Percentiles rank a stretch among this genome's conserved stretches.
These are phyloP conservation scores for Alexandromys fortis DNA, from an alignment of 2,113 vertebrate species.

Conservation along the genomic window DNA sequence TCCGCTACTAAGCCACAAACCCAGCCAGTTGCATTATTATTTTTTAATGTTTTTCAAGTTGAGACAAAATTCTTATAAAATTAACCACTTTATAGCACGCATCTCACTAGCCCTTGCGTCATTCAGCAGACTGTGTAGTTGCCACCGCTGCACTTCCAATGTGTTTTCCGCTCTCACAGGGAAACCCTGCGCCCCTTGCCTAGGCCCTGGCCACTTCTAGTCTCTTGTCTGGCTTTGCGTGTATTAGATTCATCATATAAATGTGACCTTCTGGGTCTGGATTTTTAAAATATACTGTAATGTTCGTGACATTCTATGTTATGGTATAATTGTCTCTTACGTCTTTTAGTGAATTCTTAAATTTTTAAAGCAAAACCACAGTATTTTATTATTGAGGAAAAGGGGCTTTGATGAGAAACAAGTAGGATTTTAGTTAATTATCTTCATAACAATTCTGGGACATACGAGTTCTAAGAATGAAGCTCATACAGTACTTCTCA, in stretches of 20 bases:
- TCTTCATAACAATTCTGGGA: not conserved
- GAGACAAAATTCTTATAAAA: not conserved
- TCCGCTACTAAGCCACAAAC: not conserved
- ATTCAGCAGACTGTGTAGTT: not conserved
- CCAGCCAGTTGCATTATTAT: not conserved
- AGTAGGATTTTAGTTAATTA: slow-evolving; percentile 23
- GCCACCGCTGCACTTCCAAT: not conserved
- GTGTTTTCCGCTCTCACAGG: not conserved
- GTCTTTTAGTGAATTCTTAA: not conserved
- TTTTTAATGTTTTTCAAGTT: slow-evolving; percentile 44
- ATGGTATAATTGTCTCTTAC: not conserved
- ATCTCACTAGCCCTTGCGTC: not conserved
- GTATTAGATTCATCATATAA: not conserved
- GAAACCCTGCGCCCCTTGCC: not conserved
- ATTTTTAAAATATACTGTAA: not conserved
- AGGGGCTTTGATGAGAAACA: not conserved
- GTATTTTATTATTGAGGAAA: not conserved
- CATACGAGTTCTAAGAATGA: not conserved
- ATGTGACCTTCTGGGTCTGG: not conserved
- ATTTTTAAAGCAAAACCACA: slow-evolving; percentile 54
- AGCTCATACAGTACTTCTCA: not conserved
- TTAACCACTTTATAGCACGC: not conserved
- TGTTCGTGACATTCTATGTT: not conserved
- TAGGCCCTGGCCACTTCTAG: not conserved
- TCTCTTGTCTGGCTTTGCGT: not conserved